A percentile compares a stretch with the other conserved stretches of the same genome.
phyloP scores from a whole-genome alignment of 1,140 invertebrate species.

The Drosophila eugracilis region DNA sequence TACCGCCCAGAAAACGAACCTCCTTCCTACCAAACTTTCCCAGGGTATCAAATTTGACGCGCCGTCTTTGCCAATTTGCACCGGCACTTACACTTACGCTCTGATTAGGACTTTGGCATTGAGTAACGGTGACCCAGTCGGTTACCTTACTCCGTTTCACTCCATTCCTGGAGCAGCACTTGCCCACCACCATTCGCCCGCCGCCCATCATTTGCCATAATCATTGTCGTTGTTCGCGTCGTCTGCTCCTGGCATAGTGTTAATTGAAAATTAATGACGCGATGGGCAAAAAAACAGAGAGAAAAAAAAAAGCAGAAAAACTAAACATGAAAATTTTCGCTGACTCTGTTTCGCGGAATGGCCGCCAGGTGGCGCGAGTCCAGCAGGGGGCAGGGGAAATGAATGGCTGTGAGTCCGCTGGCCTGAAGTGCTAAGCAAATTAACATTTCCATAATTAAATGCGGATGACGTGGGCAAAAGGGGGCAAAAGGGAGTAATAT shows the following conservation, averaged over 20 bases:
- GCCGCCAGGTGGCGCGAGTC: constrained; percentile 55
- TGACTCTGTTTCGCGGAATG: constrained; percentile 42
- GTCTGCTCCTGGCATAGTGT: constrained; percentile 74
- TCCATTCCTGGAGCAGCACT: neutral
- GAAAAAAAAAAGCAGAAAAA: too few species aligned
- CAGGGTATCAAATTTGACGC: constrained; percentile 17
- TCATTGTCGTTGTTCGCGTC: constrained; percentile 8
- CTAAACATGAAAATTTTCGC: constrained; percentile 75
- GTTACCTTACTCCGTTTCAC: too few species aligned
- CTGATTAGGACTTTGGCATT: constrained; percentile 6
- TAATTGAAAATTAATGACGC: constrained; percentile 83
- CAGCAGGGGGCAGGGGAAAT: neutral
- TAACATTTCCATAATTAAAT: constrained; percentile 82
- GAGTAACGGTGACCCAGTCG: constrained; percentile 16
- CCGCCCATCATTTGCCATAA: constrained; percentile 9
- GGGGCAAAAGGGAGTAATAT: neutral
- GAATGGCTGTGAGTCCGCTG: constrained; percentile 16
- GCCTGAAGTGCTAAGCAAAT: constrained; percentile 77
- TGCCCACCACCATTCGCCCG: neutral
- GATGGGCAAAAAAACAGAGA: constrained; percentile 71
- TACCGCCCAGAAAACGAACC: too few species aligned
- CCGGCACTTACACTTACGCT: constrained; percentile 1
- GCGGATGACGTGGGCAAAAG: constrained; percentile 58
- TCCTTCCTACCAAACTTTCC: too few species aligned
- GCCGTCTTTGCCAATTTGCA: constrained; percentile 14